A percentile compares a stretch with the other conserved stretches of the same genome.
These are phyloP conservation scores for Antedon mediterranea DNA, from an alignment of 53 echinoderm and acorn worm species.

Conservation along the genomic window DNA sequence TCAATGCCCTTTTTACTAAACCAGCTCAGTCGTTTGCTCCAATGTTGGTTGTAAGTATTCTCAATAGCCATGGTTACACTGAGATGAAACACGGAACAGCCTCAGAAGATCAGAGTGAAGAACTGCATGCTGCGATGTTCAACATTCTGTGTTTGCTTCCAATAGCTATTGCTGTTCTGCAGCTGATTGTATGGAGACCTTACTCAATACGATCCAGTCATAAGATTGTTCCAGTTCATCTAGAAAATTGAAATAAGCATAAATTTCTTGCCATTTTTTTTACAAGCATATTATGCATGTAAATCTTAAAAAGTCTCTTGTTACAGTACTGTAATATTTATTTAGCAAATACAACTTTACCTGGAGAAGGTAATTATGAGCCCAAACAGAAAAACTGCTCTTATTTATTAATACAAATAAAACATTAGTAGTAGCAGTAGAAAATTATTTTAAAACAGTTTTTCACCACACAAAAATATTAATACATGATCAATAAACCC, in stretches of 20 bases:
- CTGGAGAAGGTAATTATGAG: too few species aligned
- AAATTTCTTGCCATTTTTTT: too few species aligned
- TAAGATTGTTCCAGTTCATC: slow-evolving; percentile 44
- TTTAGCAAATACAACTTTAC: too few species aligned
- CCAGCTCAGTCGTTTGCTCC: slow-evolving; percentile 78
- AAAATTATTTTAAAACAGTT: too few species aligned
- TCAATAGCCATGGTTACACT: slow-evolving; percentile 58
- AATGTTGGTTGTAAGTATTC: slow-evolving; percentile 55
- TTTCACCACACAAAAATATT: too few species aligned
- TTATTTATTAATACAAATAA: too few species aligned
- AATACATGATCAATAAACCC: too few species aligned
- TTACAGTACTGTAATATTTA: too few species aligned
- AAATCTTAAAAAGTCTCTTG: too few species aligned
- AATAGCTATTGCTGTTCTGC: slow-evolving; percentile 31
- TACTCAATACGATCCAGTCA: slow-evolving; percentile 63
- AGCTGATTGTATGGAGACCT: slow-evolving; percentile 63
- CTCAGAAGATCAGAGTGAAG: background rate
- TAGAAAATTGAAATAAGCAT: slow-evolving; percentile 29
- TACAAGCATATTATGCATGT: too few species aligned
- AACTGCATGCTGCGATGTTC: slow-evolving; percentile 49
- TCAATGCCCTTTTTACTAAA: slow-evolving; percentile 96
- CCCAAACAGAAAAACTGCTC: too few species aligned
- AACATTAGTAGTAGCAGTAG: too few species aligned
- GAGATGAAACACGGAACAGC: slow-evolving; percentile 19
- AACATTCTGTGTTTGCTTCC: slow-evolving; percentile 58